Conservation (phyloP, 2,797 vertebrate genomes). For the Spondyliosoma cantharus region DNA sequence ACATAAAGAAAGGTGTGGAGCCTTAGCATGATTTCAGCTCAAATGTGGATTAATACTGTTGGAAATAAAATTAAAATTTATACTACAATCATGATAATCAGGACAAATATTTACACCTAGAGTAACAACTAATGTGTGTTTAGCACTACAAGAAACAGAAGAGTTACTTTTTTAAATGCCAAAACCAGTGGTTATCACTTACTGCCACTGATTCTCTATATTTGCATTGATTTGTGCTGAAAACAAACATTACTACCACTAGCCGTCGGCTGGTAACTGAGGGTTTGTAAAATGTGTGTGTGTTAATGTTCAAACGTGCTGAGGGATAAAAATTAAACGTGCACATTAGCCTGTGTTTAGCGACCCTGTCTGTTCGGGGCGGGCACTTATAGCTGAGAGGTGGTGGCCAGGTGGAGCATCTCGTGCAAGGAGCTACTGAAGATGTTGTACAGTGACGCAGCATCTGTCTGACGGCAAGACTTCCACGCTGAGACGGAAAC, state of each 20-base stretch:
- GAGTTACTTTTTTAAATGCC: not conserved
- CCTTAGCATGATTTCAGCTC: not conserved
- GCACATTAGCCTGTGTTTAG: not conserved
- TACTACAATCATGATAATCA: conserved; percentile 1
- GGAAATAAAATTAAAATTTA: conserved; percentile 9
- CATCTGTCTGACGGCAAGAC: conserved; percentile 89
- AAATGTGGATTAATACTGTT: conserved; percentile 22
- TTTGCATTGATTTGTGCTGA: conserved; percentile 87
- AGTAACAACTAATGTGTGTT: conserved; percentile 1
- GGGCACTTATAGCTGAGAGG: conserved; percentile 85
- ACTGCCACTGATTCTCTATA: conserved; percentile 63
- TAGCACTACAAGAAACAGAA: not conserved
- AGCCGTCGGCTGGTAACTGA: conserved; percentile 14
- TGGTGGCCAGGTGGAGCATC: conserved; percentile 87
- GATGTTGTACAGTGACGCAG: conserved; percentile 84
- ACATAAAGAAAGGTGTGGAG: not conserved
- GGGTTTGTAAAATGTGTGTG: not conserved
- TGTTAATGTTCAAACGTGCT: conserved; percentile 1
- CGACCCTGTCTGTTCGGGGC: not conserved
- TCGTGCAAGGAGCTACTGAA: conserved; percentile 85
- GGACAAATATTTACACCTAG: conserved; percentile 1
- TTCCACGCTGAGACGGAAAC: conserved; percentile 89
- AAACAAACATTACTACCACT: conserved; percentile 54
- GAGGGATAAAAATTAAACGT: conserved; percentile 4
- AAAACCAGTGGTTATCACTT: not conserved